These are phyloP conservation scores for Conopomorpha cramerella DNA, from an alignment of 1,140 invertebrate genomes.

Conservation along the genomic window DNA sequence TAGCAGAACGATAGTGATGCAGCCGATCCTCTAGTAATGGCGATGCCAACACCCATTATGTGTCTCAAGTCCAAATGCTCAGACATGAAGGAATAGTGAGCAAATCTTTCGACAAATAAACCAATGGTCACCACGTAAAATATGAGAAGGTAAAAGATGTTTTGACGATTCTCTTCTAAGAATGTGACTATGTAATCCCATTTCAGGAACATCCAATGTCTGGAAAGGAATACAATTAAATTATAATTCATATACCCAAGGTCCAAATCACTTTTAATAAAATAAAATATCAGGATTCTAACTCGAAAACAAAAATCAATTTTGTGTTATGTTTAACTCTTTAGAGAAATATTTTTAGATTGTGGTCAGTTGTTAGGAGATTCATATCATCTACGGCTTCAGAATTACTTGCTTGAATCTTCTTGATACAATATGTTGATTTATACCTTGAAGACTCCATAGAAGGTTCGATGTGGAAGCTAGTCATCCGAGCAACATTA, in stretches of 20 bases:
- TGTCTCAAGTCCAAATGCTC: conserved; percentile 96
- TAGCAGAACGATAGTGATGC: conserved; percentile 97
- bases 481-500: conserved; percentile 93
- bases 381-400: too few relatives aligned
- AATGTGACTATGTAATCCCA: conserved; percentile 89
- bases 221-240: conserved; percentile 32
- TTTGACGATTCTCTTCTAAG: conserved; percentile 97
- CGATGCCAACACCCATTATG: conserved; percentile 98
- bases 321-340: too few relatives aligned
- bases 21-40: conserved; percentile 95
- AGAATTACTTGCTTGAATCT: too few relatives aligned
- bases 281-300: too few relatives aligned
- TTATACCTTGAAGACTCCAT: conserved; percentile 64
- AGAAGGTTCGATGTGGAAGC: conserved; percentile 85
- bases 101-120: conserved; percentile 95
- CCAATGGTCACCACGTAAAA: conserved; percentile 95
- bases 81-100: conserved; percentile 94
- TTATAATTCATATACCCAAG: too few relatives aligned
- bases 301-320: too few relatives aligned
- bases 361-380: too few relatives aligned
- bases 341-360: too few relatives aligned
- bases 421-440: too few relatives aligned
- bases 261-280: too few relatives aligned
- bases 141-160: conserved; percentile 96
- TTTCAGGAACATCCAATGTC: conserved; percentile 74